A percentile compares a stretch with the other conserved stretches of the same genome.
Evolutionary conservation across 2,888 invertebrate species (phyloP).

Genomic region (Amphipoea lucens): DNA sequence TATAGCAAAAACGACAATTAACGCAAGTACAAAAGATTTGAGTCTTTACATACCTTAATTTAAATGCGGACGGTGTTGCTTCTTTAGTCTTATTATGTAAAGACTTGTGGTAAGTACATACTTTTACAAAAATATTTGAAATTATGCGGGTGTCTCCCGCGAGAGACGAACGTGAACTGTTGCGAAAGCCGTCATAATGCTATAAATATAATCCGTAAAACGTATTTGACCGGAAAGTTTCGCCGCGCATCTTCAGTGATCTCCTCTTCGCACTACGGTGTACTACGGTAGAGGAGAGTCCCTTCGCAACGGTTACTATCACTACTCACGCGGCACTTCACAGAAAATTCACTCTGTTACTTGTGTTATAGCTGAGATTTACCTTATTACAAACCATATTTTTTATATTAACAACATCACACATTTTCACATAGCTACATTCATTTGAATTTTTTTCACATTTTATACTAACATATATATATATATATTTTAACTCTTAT

Average conservation of each 20-base stretch:
- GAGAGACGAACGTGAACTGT: slow-evolving; percentile 79
- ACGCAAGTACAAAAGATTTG: slow-evolving; percentile 1
- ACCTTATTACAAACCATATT: background rate
- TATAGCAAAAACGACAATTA: slow-evolving; percentile 6
- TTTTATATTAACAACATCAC: background rate
- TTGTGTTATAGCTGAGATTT: background rate
- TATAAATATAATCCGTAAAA: slow-evolving; percentile 65
- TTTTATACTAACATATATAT: too few species aligned
- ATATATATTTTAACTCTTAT: background rate
- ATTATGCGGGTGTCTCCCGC: slow-evolving; percentile 70
- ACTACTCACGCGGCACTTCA: slow-evolving; percentile 1
- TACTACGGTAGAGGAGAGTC: slow-evolving; percentile 4
- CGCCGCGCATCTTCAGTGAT: slow-evolving; percentile 58
- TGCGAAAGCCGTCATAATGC: slow-evolving; percentile 75
- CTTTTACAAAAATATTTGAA: slow-evolving; percentile 17
- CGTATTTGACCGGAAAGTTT: slow-evolving; percentile 59
- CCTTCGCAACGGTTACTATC: background rate
- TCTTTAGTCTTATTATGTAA: slow-evolving; percentile 23
- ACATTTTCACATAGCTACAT: background rate
- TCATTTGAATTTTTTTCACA: background rate
- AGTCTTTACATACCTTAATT: slow-evolving; percentile 50
- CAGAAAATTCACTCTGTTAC: slow-evolving; percentile 1
- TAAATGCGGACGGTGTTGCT: slow-evolving; percentile 17
- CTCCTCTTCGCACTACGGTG: slow-evolving; percentile 37
- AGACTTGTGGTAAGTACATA: slow-evolving; percentile 11